Conservation (phyloP, 2,797 vertebrate genomes). For the Acanthiza pusilla region DNA sequence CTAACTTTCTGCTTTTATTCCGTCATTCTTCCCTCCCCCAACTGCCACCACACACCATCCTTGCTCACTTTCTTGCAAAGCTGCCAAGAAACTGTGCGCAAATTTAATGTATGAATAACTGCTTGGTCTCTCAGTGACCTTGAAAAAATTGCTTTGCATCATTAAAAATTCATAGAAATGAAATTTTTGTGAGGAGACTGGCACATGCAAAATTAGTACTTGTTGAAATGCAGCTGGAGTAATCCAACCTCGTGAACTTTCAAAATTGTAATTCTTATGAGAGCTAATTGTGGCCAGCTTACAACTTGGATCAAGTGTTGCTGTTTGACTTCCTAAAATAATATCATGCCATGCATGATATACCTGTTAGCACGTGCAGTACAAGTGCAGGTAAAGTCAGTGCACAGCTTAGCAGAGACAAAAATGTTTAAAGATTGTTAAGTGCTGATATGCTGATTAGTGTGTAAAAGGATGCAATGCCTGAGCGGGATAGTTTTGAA, state of each 20-base stretch:
- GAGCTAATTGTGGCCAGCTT: constrained; percentile 49
- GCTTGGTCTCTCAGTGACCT: constrained; percentile 74
- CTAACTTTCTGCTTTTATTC: constrained; percentile 26
- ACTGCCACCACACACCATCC: constrained; percentile 42
- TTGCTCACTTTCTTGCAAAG: constrained; percentile 68
- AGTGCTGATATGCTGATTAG: fast-evolving
- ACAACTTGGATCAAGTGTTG: constrained; percentile 44
- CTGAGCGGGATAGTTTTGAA: background rate
- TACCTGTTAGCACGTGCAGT: background rate
- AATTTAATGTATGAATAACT: constrained; percentile 80
- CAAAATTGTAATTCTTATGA: constrained; percentile 56
- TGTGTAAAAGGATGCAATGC: background rate
- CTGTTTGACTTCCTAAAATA: constrained; percentile 58
- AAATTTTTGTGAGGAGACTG: constrained; percentile 72
- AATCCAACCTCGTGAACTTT: constrained; percentile 63
- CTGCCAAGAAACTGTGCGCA: constrained; percentile 79
- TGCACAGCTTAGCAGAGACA: background rate
- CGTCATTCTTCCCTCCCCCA: constrained; percentile 45
- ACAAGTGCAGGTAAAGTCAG: background rate
- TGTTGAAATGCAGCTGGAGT: constrained; percentile 68
- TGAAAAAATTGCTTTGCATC: constrained; percentile 76
- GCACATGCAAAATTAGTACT: constrained; percentile 70
- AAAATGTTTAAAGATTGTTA: background rate
- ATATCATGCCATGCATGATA: background rate
- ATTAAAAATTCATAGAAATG: constrained; percentile 82